These are phyloP conservation scores for Escarpia spicata DNA, from an alignment of 2,888 invertebrate species.

Conservation along the genomic window DNA sequence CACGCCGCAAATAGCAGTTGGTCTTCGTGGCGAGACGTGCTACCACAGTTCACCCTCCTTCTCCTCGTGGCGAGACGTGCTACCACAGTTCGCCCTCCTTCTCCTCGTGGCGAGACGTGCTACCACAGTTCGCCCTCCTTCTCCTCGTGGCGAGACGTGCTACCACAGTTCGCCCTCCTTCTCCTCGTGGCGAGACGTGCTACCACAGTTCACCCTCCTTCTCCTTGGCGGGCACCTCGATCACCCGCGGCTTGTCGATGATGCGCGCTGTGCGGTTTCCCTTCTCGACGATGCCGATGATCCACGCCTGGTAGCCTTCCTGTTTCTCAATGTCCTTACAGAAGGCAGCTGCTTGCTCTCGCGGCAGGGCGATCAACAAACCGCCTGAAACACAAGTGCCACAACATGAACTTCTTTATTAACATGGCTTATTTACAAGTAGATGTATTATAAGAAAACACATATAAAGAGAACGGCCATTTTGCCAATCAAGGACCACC, in stretches of 20 bases:
- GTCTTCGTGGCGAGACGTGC: background rate
- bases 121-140: constrained; percentile 63
- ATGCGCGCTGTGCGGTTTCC: constrained; percentile 91
- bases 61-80: constrained; percentile 61
- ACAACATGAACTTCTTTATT: background rate
- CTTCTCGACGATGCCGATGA: constrained; percentile 94
- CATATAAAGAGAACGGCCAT: too few species aligned
- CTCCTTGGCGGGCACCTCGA: constrained; percentile 77
- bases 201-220: constrained; percentile 60
- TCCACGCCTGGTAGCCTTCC: constrained; percentile 94
- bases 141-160: background rate
- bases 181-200: background rate
- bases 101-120: too few species aligned
- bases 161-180: too few species aligned
- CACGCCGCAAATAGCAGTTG: background rate
- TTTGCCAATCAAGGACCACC: too few species aligned
- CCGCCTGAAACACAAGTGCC: constrained; percentile 69
- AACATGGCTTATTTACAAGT: too few species aligned
- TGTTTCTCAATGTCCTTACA: constrained; percentile 95
- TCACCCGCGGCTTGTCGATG: constrained; percentile 93
- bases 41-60: constrained; percentile 60
- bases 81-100: too few species aligned
- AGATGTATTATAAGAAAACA: too few species aligned
- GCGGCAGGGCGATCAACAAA: constrained; percentile 88
- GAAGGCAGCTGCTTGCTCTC: constrained; percentile 93